phyloP scores from a whole-genome alignment of 2,888 invertebrate species.

The Caenorhabditis sinica region DNA sequence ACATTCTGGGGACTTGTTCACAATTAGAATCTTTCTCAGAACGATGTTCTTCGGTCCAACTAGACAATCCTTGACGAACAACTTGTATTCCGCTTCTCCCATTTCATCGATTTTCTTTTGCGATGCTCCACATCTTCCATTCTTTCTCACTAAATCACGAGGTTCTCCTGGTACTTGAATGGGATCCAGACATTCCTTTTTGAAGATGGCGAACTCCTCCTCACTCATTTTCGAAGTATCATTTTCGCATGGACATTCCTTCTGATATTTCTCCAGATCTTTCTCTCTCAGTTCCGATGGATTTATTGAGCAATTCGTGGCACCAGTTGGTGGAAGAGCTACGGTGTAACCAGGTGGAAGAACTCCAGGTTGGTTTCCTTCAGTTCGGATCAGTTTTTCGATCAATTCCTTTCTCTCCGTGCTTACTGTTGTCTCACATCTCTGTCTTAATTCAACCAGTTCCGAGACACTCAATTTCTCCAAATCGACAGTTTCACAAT shows the following conservation, averaged over 20 bases:
- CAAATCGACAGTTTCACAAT: constrained; percentile 47
- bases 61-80: constrained; percentile 46
- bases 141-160: constrained; percentile 19
- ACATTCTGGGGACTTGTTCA: constrained; percentile 20
- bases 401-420: constrained; percentile 24
- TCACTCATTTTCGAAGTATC: constrained; percentile 35
- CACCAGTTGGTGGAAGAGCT: constrained; percentile 27
- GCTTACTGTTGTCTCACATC: constrained; percentile 31
- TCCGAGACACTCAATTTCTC: constrained; percentile 7
- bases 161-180: constrained; percentile 36
- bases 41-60: constrained; percentile 26
- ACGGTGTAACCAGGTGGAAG: constrained; percentile 6
- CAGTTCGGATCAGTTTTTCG: constrained; percentile 31
- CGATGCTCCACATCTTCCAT: constrained; percentile 29
- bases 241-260: constrained; percentile 56
- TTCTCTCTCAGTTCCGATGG: constrained; percentile 24
- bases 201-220: constrained; percentile 30
- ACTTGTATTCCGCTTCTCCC: constrained; percentile 31
- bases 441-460: constrained; percentile 33
- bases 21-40: constrained; percentile 39
- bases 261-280: constrained; percentile 26
- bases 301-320: constrained; percentile 28
- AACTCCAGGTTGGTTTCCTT: not conserved
- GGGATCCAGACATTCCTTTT: constrained; percentile 41
- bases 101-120: constrained; percentile 21